A percentile compares a stretch with the other conserved stretches of the same genome.
phyloP scores from a whole-genome alignment of 2,888 invertebrate genomes.

The Tholera decimalis region DNA sequence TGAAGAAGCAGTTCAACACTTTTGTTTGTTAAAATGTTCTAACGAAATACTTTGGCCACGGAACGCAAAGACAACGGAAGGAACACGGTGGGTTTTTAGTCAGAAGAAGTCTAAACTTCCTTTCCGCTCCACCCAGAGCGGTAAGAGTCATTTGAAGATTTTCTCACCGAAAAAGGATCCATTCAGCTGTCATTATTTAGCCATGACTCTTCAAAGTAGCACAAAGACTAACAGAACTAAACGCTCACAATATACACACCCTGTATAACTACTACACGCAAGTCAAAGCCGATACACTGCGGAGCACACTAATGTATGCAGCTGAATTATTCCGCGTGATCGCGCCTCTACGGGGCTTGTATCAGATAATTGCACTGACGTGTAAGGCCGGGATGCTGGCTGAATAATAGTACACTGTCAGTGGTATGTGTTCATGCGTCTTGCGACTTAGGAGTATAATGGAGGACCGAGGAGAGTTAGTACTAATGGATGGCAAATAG shows the following conservation, averaged over 20 bases:
- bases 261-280: conserved; percentile 6
- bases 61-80: too few species aligned
- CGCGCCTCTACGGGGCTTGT: conserved; percentile 44
- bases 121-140: too few species aligned
- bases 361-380: conserved; percentile 64
- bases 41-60: too few species aligned
- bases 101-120: too few species aligned
- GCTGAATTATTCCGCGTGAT: conserved; percentile 51
- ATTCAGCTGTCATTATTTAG: too few species aligned
- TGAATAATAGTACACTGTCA: conserved; percentile 22
- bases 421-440: conserved; percentile 8
- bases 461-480: not conserved
- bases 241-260: not conserved
- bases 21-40: too few species aligned
- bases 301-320: conserved; percentile 30
- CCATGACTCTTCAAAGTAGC: not conserved
- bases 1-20: too few species aligned
- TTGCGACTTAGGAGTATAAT: conserved; percentile 13
- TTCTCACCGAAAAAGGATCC: too few species aligned
- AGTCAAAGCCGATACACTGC: conserved; percentile 43
- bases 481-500: not conserved
- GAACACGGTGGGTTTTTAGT: too few species aligned
- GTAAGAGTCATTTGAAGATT: too few species aligned
- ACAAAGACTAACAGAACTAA: not conserved
- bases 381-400: conserved; percentile 38